Evolutionary conservation across 2,797 vertebrate genomes (phyloP).

Genomic region (Apodemus agrarius): DNA sequence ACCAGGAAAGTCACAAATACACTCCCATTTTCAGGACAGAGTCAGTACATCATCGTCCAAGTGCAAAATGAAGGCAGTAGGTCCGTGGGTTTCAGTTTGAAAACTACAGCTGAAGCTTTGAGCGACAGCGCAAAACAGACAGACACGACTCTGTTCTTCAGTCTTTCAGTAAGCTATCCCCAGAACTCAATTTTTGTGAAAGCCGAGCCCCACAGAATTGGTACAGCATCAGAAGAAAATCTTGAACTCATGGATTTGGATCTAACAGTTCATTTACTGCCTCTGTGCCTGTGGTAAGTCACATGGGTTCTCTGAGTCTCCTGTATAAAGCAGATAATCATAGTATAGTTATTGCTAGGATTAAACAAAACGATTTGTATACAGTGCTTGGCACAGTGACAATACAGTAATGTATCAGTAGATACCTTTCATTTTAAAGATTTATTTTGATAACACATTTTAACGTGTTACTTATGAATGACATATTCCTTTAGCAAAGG

Average conservation of each 20-base stretch:
- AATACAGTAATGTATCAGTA: neutral
- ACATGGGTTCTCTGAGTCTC: neutral
- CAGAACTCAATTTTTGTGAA: constrained; percentile 29
- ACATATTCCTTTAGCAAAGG: neutral
- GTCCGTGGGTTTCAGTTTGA: neutral
- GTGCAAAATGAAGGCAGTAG: constrained; percentile 17
- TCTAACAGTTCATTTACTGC: constrained; percentile 1
- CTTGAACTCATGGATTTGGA: neutral
- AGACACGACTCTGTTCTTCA: neutral
- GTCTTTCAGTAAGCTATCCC: constrained; percentile 17
- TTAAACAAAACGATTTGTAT: constrained; percentile 38
- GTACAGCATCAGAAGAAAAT: neutral
- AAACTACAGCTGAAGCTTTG: neutral
- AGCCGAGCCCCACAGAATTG: neutral
- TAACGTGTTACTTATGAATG: constrained; percentile 17
- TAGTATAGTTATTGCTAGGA: neutral
- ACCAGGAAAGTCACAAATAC: too few species aligned
- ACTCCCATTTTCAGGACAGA: constrained; percentile 14
- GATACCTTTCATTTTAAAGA: neutral
- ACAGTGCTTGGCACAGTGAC: neutral
- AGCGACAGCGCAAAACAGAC: neutral
- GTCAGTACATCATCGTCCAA: constrained; percentile 46
- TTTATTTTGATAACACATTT: constrained; percentile 27
- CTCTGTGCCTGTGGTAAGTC: constrained; percentile 4
- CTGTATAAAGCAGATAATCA: neutral